Conservation (phyloP, 2,888 invertebrate species). For the Diaphora mendica region DNA sequence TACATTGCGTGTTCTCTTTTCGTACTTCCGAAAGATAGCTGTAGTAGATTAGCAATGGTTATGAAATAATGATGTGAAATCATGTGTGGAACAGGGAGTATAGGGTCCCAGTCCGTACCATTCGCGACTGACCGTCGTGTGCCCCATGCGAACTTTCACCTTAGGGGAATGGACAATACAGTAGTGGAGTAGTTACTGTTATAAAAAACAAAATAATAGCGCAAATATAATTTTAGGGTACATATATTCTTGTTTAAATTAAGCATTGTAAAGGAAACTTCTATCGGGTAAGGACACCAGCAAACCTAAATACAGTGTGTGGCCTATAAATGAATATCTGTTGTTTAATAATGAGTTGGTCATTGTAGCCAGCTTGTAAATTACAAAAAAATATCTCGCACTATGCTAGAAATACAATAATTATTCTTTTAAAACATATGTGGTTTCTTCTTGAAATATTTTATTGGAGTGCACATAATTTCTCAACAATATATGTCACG, state of each 20-base stretch:
- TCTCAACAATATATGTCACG: too few species aligned
- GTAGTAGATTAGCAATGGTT: slow-evolving; percentile 9
- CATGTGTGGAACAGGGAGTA: slow-evolving; percentile 37
- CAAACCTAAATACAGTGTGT: too few species aligned
- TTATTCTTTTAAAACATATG: too few species aligned
- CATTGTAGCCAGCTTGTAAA: neutral
- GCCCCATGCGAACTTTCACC: slow-evolving; percentile 83
- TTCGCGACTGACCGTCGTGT: slow-evolving; percentile 81
- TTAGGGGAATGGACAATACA: slow-evolving; percentile 69
- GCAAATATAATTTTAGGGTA: neutral
- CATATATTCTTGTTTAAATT: neutral
- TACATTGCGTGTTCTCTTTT: slow-evolving; percentile 36
- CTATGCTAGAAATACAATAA: neutral
- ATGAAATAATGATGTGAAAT: neutral
- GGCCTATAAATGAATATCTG: too few species aligned
- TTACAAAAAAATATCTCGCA: neutral
- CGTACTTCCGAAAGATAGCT: slow-evolving; percentile 11
- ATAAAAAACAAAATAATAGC: neutral
- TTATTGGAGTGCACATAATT: too few species aligned
- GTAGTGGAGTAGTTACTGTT: slow-evolving; percentile 53
- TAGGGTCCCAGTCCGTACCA: slow-evolving; percentile 78
- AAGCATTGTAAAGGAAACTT: neutral
- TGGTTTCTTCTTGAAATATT: too few species aligned
- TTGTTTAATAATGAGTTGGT: too few species aligned
- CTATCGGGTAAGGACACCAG: too few species aligned